Evolutionary conservation across 2,113 vertebrate species (phyloP), one percentile per base, ranked within the genome.

Genomic region (Cyanistes caeruleus): DNA sequence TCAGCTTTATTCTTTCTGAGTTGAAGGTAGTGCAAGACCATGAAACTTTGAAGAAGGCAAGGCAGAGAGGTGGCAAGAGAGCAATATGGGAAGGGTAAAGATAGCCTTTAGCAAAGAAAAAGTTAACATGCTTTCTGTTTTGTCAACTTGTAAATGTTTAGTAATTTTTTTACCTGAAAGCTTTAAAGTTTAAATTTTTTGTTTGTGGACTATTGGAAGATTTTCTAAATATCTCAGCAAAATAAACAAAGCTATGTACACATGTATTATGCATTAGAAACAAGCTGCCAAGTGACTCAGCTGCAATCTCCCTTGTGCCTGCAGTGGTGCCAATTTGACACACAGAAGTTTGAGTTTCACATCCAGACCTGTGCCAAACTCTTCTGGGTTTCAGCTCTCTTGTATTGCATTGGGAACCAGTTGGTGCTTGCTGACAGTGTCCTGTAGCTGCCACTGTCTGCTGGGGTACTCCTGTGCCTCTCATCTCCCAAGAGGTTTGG

Each of bases 381-480:
- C 39, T 39, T 49, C 11, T 51, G 62, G 23, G 11, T 48, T 67
- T 74, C 63, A 51, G 4, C 15, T 60, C 23, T 2, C 35, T 46
- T 7, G 13, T 35, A 6, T 68, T 59, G 52, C 31, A 4, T 8
- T 10, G 4, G 55, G 46, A 55, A 17, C 8, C 30, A 48, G 18
- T 1, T 53, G 43, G 21, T 67, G 48, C 21, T 22, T 16, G 21
- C 9, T 67, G 68, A 4, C 2, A 3, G 18, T 10, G 1, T 62
- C 63, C 28, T 1, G 0, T 46, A 63, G 6, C 55, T 87, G 62
- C 41, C 53, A 2, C 9, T 75, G 28, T 41, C 30, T 3, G 0
- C 0, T 0, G 27, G 15, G 13, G 1, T 5, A 12, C 28, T 48
- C 17, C 24, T 2, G 1, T n/a, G 49, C 35, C 37, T 74, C 46